Percentiles rank a stretch among this genome's conserved stretches.
phyloP scores from a whole-genome alignment of 2,888 invertebrate genomes.

The Papilio demoleus region DNA sequence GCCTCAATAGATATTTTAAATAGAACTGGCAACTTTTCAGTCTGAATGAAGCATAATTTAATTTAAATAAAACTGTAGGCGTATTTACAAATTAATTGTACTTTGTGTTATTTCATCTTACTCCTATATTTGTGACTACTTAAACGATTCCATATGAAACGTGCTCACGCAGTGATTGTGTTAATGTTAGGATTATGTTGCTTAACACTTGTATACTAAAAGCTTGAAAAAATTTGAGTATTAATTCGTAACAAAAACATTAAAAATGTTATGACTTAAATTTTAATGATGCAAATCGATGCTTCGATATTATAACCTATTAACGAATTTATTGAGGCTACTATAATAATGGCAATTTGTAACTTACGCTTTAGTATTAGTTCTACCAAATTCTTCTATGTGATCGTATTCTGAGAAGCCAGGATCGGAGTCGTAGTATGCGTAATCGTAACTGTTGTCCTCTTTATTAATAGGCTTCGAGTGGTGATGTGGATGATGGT shows the following conservation, averaged over 20 bases:
- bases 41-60: constrained; percentile 45
- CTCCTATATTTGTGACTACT: constrained; percentile 41
- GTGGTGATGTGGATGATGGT: constrained; percentile 59
- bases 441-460: constrained; percentile 91
- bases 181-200: neutral
- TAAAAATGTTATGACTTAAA: constrained; percentile 2
- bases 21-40: constrained; percentile 46
- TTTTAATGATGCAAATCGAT: constrained; percentile 5
- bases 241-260: constrained; percentile 6
- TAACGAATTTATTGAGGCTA: constrained; percentile 60
- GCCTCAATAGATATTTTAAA: constrained; percentile 63
- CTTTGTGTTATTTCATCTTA: constrained; percentile 37
- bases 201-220: constrained; percentile 5
- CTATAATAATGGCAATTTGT: constrained; percentile 78
- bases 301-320: constrained; percentile 23
- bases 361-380: constrained; percentile 73
- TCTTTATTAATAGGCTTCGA: constrained; percentile 83
- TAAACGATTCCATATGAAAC: constrained; percentile 16
- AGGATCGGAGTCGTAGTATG: constrained; percentile 90
- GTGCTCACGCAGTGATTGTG: constrained; percentile 1
- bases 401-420: constrained; percentile 84
- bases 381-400: constrained; percentile 86
- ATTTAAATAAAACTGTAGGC: constrained; percentile 38
- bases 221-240: constrained; percentile 16
- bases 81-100: constrained; percentile 42